Conservation (phyloP, 1,140 invertebrate species). For the Drosophila kanapiae region DNA sequence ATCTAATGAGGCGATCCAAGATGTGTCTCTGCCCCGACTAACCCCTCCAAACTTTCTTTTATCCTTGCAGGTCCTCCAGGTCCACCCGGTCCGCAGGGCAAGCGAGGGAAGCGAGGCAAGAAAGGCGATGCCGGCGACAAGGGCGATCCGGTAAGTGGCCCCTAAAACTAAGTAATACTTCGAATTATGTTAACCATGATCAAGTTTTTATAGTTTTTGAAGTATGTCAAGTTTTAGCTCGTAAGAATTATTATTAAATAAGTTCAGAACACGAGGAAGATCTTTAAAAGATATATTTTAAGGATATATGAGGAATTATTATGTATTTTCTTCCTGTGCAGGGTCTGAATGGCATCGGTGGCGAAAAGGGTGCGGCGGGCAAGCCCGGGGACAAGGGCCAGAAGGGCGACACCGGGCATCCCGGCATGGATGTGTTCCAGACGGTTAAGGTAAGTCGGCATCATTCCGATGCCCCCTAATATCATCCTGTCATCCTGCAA, state of each 20-base stretch:
- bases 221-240: background rate
- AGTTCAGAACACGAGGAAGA: too few species aligned
- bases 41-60: slow-evolving; percentile 25
- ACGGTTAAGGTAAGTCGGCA: slow-evolving; percentile 92
- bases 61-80: slow-evolving; percentile 89
- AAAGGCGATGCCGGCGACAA: slow-evolving; percentile 94
- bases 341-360: slow-evolving; percentile 97
- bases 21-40: slow-evolving; percentile 39
- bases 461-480: background rate
- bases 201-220: background rate
- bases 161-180: background rate
- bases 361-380: slow-evolving; percentile 97
- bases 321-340: slow-evolving; percentile 83
- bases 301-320: background rate
- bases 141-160: slow-evolving; percentile 89
- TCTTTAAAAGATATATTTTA: background rate
- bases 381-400: slow-evolving; percentile 94
- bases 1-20: slow-evolving; percentile 77
- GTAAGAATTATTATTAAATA: background rate
- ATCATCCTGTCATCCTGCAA: slow-evolving; percentile 30
- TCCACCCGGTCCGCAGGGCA: slow-evolving; percentile 91
- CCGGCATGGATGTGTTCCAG: slow-evolving; percentile 95
- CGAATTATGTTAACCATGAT: background rate
- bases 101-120: slow-evolving; percentile 94
- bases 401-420: slow-evolving; percentile 93